Evolutionary conservation across 2,888 invertebrate species (phyloP), one percentile per base, ranked within the genome.

Genomic region (Himalopsyche tibetana): DNA sequence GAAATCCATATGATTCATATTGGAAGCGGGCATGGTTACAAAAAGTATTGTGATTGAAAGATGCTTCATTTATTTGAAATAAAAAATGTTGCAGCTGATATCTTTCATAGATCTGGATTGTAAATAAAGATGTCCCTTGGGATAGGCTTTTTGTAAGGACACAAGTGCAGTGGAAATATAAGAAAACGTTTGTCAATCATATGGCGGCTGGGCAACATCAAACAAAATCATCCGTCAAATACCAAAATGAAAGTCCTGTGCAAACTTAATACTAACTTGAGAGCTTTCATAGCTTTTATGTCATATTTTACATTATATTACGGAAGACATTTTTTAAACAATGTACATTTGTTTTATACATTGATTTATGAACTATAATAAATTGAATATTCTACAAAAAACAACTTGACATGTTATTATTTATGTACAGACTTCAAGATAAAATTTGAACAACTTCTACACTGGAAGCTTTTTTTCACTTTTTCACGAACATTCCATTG

Each of bases 131-230:
- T 80, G 80, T 80, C 80, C 80, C 80, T 36, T 74, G 74, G 36
- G 80, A 80, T 45, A 42, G 80, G 51, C 80, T 80, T 28, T 80
- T 42, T 51, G 80, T 51, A 45, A 42, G 80, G 82, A 38, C 28
- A 82, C 51, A 55, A 82, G 51, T 55, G 42, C 42, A 80, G 55
- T 74, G 81, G 42, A 81, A 69, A 84, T 84, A 74, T 84, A 79
- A 40, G 84, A 74, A 83, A 83, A 85, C 55, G 83, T 87, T 74
- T 84, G 85, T 87, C 85, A 84, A 87, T 87, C 84, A 83, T 83
- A 87, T 51, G 85, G 55, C 42, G 36, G 51, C 79, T 85, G 84
- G 74, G 80, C 82, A 69, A 85, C 84, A 86, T 87, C 87, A 87
- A 87, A 87, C 82, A 63, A 86, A 86, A 82, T 85, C 85, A 82